Evolutionary conservation across 2,113 vertebrate species (phyloP), one percentile per base, ranked within the genome.

Genomic region (Pelecanoides urinatrix): DNA sequence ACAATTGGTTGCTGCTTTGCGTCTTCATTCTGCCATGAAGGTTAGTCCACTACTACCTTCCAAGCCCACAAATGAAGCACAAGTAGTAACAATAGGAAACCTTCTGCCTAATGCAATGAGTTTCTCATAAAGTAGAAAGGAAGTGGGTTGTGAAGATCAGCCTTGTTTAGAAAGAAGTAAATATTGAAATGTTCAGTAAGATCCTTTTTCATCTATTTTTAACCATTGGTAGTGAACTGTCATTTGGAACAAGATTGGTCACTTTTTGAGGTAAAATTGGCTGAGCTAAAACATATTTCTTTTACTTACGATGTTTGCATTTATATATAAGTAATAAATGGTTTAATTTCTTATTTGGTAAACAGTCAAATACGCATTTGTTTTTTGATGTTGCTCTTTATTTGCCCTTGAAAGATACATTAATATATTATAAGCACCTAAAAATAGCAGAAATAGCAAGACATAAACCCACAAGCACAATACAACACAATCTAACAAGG

Each of bases 321-420:
- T 90, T 76, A 20, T 36, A 36, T 56, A 2, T 29, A 36, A 47
- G 34, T 68, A 40, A 44, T 30, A 87, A 88, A 81, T 38, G 4
- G 3, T 44, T 88, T 89, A 2, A 42, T 75, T 83, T 75, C 47
- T 83, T 71, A 50, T 79, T 83, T 88, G 59, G 45, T 89, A 87
- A 96, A 72, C 29, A 94, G 25, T 92, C 58, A 91, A 94, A 73
- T 59, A 26, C 49, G 50, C 58, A 21, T 50, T 84, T 70, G 7
- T 38, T 96, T 94, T 95, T 96, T 95, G 18, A 86, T 92, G 30
- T 95, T 97, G 96, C 94, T 96, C 66, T 98, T 98, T 98, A 98
- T 97, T 98, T 92, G 45, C 92, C 91, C 82, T 77, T 96, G 65
- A 72, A 92, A 92, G 94, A 96, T 93, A 95, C n/a, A 67, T 65